Evolutionary conservation across 1,140 invertebrate genomes (phyloP).

Genomic region (Globodera rostochiensis): DNA sequence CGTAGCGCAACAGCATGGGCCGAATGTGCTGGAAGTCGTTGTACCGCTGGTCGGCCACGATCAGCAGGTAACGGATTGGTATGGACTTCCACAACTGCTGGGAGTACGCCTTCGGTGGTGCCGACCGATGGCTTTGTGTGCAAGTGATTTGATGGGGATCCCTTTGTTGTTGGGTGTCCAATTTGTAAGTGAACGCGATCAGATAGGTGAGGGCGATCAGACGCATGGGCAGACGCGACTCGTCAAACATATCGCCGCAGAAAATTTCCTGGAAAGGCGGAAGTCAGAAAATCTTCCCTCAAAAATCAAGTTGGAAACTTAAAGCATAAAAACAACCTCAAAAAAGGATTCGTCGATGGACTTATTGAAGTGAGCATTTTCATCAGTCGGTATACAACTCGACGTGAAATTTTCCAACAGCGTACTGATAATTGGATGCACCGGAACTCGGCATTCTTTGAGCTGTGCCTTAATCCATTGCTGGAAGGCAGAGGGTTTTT

Average conservation of each 20-base stretch:
- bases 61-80: conserved; percentile 44
- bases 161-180: conserved; percentile 25
- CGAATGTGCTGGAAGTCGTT: conserved; percentile 42
- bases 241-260: conserved; percentile 45
- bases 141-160: conserved; percentile 11
- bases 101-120: conserved; percentile 38
- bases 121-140: neutral
- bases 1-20: conserved; percentile 33
- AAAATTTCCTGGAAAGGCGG: conserved; percentile 45
- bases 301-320: too few species aligned
- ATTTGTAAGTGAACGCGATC: conserved; percentile 44
- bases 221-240: conserved; percentile 37
- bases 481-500: conserved; percentile 10
- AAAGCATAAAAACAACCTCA: conserved; percentile 16
- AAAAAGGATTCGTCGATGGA: conserved; percentile 49
- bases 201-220: conserved; percentile 43
- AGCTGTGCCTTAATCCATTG: conserved; percentile 49
- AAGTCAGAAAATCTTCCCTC: too few species aligned
- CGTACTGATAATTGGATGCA: conserved; percentile 43
- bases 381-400: conserved; percentile 43
- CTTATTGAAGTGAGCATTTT: conserved; percentile 29
- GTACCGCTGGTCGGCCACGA: conserved; percentile 40
- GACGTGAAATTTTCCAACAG: conserved; percentile 45
- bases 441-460: conserved; percentile 38
- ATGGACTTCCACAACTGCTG: conserved; percentile 43